phyloP scores from a whole-genome alignment of 2,888 invertebrate species.

The Yponomeuta cagnagella region DNA sequence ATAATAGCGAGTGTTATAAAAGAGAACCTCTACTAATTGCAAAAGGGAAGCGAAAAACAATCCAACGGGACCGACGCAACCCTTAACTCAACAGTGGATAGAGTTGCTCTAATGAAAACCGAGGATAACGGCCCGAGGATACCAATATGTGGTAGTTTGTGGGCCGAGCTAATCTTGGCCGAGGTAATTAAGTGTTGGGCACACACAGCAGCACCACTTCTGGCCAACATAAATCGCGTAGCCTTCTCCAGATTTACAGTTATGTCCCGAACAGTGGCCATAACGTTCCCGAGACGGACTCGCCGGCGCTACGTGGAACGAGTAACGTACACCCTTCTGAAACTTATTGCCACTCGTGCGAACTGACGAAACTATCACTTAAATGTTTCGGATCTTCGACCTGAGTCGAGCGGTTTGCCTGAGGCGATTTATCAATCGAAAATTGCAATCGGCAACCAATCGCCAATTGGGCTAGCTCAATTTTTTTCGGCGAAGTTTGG shows the following conservation, averaged over 20 bases:
- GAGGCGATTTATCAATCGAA: background rate
- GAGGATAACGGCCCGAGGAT: background rate
- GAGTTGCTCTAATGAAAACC: slow-evolving; percentile 1
- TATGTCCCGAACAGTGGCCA: slow-evolving; percentile 52
- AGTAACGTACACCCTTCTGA: slow-evolving; percentile 23
- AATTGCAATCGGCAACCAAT: background rate
- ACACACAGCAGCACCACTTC: slow-evolving; percentile 40
- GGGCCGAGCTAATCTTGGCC: slow-evolving; percentile 16
- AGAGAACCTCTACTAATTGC: background rate
- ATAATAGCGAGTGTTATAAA: background rate
- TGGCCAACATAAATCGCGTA: slow-evolving; percentile 50
- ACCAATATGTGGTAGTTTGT: slow-evolving; percentile 4
- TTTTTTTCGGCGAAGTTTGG: too few relatives aligned
- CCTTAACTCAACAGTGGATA: background rate
- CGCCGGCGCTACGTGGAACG: slow-evolving; percentile 27
- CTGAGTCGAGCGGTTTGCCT: background rate
- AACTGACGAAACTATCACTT: slow-evolving; percentile 35
- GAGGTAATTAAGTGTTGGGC: slow-evolving; percentile 56
- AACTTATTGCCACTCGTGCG: slow-evolving; percentile 40
- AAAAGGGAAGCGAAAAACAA: background rate
- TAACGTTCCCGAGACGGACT: slow-evolving; percentile 29
- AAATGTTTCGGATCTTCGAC: slow-evolving; percentile 32
- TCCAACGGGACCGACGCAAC: background rate
- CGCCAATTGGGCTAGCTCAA: too few relatives aligned
- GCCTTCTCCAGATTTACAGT: slow-evolving; percentile 69